Conservation (phyloP, 37 sponge, comb jelly and placozoan genomes). For the Halisarca cf. caerulea region DNA sequence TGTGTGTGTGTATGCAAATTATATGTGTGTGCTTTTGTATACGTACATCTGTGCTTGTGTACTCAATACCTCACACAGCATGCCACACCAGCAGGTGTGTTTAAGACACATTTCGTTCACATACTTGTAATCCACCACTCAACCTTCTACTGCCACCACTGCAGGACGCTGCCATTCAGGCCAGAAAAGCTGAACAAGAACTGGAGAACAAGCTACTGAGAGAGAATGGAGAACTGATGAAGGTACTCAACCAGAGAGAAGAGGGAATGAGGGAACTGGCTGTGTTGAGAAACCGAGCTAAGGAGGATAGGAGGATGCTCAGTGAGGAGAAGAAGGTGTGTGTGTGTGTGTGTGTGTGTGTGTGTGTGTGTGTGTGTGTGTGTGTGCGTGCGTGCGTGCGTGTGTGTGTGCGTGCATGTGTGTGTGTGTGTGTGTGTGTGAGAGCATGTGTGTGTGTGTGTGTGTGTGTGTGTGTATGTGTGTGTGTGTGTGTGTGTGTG, state of each 20-base stretch:
- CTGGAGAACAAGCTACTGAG: constrained; percentile 67
- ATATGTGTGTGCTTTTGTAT: too few relatives aligned
- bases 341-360: background rate
- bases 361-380: constrained; percentile 18
- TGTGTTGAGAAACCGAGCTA: constrained; percentile 28
- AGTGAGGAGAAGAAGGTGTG: constrained; percentile 62
- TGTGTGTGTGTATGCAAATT: constrained; percentile 15
- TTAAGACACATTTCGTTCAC: too few relatives aligned
- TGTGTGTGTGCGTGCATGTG: background rate
- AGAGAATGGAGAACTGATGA: constrained; percentile 65
- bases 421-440: background rate
- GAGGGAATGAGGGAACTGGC: constrained; percentile 37
- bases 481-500: background rate
- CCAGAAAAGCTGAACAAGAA: constrained; percentile 63
- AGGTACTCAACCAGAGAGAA: constrained; percentile 44
- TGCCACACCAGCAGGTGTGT: too few relatives aligned
- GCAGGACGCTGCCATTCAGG: constrained; percentile 58
- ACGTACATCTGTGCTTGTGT: too few relatives aligned
- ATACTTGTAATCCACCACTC: too few relatives aligned
- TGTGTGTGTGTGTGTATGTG: constrained; percentile 11
- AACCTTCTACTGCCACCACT: too few relatives aligned
- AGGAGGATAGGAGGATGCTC: constrained; percentile 60
- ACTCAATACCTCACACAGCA: too few relatives aligned
- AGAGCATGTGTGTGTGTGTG: constrained; percentile 7
- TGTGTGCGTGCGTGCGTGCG: background rate